Percentiles rank a stretch among this genome's conserved stretches.
phyloP scores from a whole-genome alignment of 2,797 vertebrate species.

The Perodicticus potto region DNA sequence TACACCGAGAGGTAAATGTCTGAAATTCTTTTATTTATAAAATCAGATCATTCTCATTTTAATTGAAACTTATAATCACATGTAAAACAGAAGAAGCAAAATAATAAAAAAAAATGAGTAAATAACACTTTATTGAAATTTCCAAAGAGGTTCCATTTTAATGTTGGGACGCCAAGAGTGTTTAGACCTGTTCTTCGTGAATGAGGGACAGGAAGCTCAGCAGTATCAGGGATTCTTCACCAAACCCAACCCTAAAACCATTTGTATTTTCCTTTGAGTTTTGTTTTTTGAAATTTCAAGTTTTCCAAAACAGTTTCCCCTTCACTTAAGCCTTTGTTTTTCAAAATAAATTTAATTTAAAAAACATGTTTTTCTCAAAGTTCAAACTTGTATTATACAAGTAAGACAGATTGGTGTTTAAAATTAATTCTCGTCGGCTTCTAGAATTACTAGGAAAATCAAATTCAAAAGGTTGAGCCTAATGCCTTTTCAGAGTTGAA shows the following conservation, averaged over 20 bases:
- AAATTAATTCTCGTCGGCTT: slow-evolving; percentile 69
- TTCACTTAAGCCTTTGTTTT: slow-evolving; percentile 73
- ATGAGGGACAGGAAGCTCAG: neutral
- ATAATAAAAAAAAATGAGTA: slow-evolving; percentile 20
- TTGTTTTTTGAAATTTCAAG: slow-evolving; percentile 15
- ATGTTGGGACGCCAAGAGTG: neutral
- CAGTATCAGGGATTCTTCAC: slow-evolving; percentile 13
- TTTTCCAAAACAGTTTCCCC: slow-evolving; percentile 69
- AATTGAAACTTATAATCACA: slow-evolving; percentile 23
- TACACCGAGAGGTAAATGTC: neutral
- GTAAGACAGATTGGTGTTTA: slow-evolving; percentile 68
- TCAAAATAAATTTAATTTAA: slow-evolving; percentile 78
- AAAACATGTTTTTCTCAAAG: slow-evolving; percentile 71
- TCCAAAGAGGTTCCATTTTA: neutral
- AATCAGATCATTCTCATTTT: neutral
- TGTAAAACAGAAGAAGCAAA: neutral
- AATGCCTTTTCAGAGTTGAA: slow-evolving; percentile 45
- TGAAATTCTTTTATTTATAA: neutral
- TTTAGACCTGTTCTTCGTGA: neutral
- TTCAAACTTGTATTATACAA: slow-evolving; percentile 69
- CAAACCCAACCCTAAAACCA: slow-evolving; percentile 50
- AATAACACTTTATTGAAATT: neutral
- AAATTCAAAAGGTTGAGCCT: slow-evolving; percentile 46
- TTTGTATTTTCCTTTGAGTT: slow-evolving; percentile 54
- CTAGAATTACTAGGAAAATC: slow-evolving; percentile 51